Evolutionary conservation across 1,140 invertebrate genomes (phyloP).

Genomic region (Orchesella cincta): DNA sequence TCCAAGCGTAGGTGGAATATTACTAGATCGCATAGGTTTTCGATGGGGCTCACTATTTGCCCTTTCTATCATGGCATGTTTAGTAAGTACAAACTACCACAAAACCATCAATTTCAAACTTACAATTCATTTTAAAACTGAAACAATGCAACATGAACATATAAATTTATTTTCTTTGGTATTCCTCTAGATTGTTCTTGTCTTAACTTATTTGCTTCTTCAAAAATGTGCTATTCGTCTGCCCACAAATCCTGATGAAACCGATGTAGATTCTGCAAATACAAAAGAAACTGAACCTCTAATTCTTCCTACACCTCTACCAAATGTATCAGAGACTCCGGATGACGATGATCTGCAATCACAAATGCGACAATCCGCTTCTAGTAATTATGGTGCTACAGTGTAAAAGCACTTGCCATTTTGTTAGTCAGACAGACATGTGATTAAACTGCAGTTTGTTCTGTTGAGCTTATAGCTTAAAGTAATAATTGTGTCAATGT

Average conservation of each 20-base stretch:
- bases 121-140: too few relatives aligned
- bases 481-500: too few relatives aligned
- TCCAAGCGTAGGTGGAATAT: slow-evolving; percentile 72
- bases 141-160: too few relatives aligned
- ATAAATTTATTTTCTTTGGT: not conserved
- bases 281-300: not conserved
- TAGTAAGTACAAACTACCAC: slow-evolving; percentile 61
- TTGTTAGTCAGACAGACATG: not conserved
- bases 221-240: not conserved
- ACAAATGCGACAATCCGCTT: not conserved
- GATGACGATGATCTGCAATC: not conserved
- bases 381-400: not conserved
- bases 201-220: not conserved
- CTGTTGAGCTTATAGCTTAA: not conserved
- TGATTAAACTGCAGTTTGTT: not conserved
- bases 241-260: not conserved
- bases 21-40: slow-evolving; percentile 74
- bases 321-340: not conserved
- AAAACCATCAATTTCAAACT: not conserved
- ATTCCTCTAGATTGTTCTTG: not conserved
- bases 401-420: not conserved
- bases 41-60: slow-evolving; percentile 70
- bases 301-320: not conserved
- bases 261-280: not conserved
- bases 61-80: slow-evolving; percentile 64